Conservation (phyloP, 2,888 invertebrate species). For the Parnassius apollo region DNA sequence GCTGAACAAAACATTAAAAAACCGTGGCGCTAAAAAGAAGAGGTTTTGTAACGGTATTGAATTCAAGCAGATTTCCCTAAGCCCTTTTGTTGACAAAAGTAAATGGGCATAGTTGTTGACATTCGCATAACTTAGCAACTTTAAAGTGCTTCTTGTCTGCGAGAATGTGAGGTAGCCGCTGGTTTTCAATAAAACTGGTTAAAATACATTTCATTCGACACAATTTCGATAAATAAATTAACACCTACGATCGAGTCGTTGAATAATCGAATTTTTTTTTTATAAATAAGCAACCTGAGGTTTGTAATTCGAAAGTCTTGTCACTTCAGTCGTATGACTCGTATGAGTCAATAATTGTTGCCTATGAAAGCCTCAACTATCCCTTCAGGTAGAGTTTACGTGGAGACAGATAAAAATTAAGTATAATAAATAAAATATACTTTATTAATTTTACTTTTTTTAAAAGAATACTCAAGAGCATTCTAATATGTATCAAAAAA, state of each 20-base stretch:
- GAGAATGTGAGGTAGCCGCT: neutral
- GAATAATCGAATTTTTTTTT: neutral
- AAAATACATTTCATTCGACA: constrained; percentile 2
- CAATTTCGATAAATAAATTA: constrained; percentile 3
- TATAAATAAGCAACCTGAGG: constrained; percentile 4
- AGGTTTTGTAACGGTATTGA: neutral
- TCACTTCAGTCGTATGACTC: too few relatives aligned
- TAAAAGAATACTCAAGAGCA: too few relatives aligned
- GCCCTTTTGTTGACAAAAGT: neutral
- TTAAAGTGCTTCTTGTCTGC: neutral
- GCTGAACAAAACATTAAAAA: too few relatives aligned
- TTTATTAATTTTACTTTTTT: too few relatives aligned
- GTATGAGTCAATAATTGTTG: constrained; percentile 3
- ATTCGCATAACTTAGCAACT: neutral
- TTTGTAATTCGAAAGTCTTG: constrained; percentile 6
- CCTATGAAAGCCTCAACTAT: neutral
- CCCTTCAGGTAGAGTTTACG: neutral
- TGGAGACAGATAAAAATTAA: neutral
- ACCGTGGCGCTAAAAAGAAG: neutral
- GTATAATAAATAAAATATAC: neutral
- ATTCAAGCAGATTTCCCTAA: neutral
- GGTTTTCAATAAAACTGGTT: constrained; percentile 2
- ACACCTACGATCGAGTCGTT: constrained; percentile 2
- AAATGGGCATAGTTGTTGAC: neutral
- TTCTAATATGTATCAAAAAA: too few relatives aligned